A percentile compares a stretch with the other conserved stretches of the same genome.
These are phyloP conservation scores for Turdus rufiventris DNA, from an alignment of 2,113 vertebrate species.

Conservation along the genomic window DNA sequence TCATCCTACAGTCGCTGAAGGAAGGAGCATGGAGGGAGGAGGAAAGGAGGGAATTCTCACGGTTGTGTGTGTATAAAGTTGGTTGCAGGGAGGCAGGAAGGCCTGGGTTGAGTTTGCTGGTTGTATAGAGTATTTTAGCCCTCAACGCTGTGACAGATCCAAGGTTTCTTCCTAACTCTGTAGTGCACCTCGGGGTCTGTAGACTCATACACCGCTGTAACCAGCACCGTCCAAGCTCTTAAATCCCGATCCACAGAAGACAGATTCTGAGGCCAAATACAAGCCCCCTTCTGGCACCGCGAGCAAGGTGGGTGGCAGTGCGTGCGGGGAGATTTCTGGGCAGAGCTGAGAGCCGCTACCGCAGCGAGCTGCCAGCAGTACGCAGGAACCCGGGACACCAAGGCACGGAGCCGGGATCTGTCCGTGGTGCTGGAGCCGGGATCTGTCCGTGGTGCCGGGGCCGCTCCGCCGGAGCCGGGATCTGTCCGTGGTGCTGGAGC, in stretches of 20 bases:
- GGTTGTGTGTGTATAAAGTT: neutral
- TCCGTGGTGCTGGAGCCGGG: neutral
- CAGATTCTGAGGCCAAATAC: neutral
- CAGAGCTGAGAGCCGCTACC: neutral
- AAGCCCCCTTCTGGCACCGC: neutral
- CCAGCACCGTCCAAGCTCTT: neutral
- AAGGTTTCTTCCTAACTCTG: conserved; percentile 25
- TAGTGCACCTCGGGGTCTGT: neutral
- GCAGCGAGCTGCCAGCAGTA: neutral
- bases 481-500: too few species aligned
- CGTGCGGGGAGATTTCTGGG: neutral
- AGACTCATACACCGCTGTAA: neutral
- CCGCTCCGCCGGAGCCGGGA: too few species aligned
- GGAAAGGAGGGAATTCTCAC: neutral
- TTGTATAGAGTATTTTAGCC: neutral
- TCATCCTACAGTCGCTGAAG: conserved; percentile 11
- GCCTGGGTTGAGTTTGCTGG: neutral
- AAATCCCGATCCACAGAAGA: neutral
- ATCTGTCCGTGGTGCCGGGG: neutral
- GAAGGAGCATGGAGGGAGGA: neutral
- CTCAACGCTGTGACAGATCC: neutral
- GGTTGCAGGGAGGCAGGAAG: neutral
- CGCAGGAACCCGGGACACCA: neutral
- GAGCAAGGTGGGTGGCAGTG: neutral
- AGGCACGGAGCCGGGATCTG: neutral